Base-by-base conservation (phyloP, 2,113 vertebrate genomes). In the Chaetodon auriga region DNA sequence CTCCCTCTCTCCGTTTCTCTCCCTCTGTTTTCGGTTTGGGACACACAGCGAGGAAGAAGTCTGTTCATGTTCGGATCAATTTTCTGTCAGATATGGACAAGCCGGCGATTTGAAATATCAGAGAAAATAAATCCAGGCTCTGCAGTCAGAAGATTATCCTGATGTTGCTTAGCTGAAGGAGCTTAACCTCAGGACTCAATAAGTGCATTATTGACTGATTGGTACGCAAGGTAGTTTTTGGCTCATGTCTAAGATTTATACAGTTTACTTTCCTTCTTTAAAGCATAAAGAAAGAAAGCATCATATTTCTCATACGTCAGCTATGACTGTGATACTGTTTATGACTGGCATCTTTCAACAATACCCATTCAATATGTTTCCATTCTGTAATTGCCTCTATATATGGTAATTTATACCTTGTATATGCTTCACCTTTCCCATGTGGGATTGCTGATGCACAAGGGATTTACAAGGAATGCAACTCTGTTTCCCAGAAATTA, bases 51-150 rank as follows among this genome's bases (percentile, higher is more conserved):
- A 82, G 76, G 41, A 72, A 51, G 76, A 66, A 70, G 82, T 46
- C 58, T 43, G 19, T 58, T 48, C 19, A 46, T 19, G 68, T 76
- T 55, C 2, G 7, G 82, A 87, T 91, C 68, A 81, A 79, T 87
- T 79, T 75, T 57, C 77, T 30, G 51, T 80, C 81, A 57, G 65
- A 71, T 81, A 68, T 57, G 1, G 57, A 84, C 71, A 16, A 80
- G 16, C 18, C 72, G 46, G 54, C 4, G n/a, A 78, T 87, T 86
- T 70, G 38, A 87, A 76, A 75, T 58, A 83, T 57, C 69, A 54
- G 36, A 48, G 54, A 46, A 25, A 68, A 73, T 30, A 69, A 81
- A 86, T 79, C 72, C 35, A 12, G 61, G 19, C 58, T 71, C 45
- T 68, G 77, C 43, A 60, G 78, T 8, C 5, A 14, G 62, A 43